Base-by-base conservation (phyloP, 1,140 invertebrate genomes). In the Drosophila pachea region DNA sequence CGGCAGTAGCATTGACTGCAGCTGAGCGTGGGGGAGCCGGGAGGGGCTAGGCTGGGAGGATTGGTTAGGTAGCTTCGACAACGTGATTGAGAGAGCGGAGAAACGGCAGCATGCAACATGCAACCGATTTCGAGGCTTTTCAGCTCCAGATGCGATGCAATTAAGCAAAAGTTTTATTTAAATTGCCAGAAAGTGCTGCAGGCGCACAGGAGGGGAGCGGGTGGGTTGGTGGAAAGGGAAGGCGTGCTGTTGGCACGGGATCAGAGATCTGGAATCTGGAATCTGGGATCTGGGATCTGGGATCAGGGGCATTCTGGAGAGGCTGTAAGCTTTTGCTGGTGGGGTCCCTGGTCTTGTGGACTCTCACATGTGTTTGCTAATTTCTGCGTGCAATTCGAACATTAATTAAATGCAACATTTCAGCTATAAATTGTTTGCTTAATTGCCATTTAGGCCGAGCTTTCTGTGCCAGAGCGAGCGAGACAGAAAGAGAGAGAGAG, bases 91-190 rank as follows among this genome's bases (percentile, higher is more conserved):
- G 61, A 71, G 52, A 73, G 53, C 42, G 45, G 60, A 36, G 45
- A 42, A 61, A 32, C 65, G 49, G 54, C 43, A 47, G 54, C 58
- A 47, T 65, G 63, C 62, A 69, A 77, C 76, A 78, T 83, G 78
- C 78, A 81, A 70, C 77, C 67, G 49, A 58, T 50, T 48, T 33
- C 50, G 54, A 45, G 12, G 31, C 36, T 60, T 58, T 55, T 43
- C 55, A 70, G 54, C 54, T 56, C 40, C 69, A 70, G 67, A 56
- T 70, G 64, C 76, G 61, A 69, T 79, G 81, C 81, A 84, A 84
- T 84, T 84, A 84, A 84, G 79, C 76, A 84, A 84, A 84, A 84
- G 81, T 84, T 84, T 86, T 84, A 84, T 84, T 84, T 86, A 84
- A 84, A 84, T 84, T 76, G 76, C 76, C 49, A 73, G 81, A 49